Conservation (phyloP, 2,113 vertebrate species). For the Caretta caretta region DNA sequence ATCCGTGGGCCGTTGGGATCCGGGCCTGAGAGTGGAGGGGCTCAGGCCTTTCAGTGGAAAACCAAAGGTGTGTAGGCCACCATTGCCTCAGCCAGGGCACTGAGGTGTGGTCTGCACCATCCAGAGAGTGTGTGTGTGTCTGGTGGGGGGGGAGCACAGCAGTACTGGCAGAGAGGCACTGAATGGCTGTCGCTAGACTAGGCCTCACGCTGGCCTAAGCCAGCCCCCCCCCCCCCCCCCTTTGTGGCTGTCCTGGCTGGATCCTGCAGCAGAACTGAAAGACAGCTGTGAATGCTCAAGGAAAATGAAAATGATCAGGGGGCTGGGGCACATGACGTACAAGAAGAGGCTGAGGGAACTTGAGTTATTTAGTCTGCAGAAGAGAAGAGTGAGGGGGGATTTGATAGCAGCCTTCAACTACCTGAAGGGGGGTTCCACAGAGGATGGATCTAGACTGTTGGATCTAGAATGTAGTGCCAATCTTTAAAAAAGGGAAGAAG, state of each 20-base stretch:
- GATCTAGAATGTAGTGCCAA: too few species aligned
- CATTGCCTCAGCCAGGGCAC: background rate
- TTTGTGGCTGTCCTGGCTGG: background rate
- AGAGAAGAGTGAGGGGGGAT: too few species aligned
- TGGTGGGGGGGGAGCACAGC: too few species aligned
- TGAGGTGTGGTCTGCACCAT: background rate
- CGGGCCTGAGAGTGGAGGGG: background rate
- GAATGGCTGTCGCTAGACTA: background rate
- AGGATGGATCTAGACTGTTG: too few species aligned
- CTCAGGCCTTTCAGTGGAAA: background rate
- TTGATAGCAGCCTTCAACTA: too few species aligned
- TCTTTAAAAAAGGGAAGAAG: too few species aligned
- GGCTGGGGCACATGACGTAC: too few species aligned
- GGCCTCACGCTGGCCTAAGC: background rate
- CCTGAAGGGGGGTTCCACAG: too few species aligned
- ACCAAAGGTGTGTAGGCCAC: background rate
- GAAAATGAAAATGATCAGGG: background rate
- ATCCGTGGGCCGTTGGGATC: background rate
- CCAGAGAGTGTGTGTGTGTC: background rate
- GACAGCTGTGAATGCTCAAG: background rate
- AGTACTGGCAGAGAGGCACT: background rate
- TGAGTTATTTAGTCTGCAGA: too few species aligned
- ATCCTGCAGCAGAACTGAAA: background rate
- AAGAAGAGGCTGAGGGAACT: too few species aligned
- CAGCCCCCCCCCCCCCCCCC: background rate